phyloP scores from a whole-genome alignment of 2,797 vertebrate genomes.

The Anguilla megastoma region DNA sequence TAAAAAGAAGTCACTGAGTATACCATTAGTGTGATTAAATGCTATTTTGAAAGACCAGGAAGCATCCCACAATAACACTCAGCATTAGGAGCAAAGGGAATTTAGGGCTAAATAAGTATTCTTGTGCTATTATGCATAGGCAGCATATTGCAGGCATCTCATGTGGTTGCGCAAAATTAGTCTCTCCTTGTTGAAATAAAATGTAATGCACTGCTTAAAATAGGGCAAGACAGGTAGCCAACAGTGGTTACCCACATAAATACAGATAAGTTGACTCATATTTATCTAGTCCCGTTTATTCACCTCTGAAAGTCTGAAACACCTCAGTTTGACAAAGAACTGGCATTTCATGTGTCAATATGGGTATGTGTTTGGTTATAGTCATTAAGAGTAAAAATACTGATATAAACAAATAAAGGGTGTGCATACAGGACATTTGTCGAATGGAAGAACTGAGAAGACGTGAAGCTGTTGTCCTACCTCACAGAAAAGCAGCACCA shows the following conservation, averaged over 20 bases:
- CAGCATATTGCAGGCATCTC: not conserved
- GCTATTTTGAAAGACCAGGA: too few species aligned
- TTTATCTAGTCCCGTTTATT: not conserved
- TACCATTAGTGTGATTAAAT: not conserved
- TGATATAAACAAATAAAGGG: not conserved
- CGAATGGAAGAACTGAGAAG: not conserved
- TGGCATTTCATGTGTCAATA: too few species aligned
- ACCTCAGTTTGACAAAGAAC: not conserved
- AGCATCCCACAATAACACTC: not conserved
- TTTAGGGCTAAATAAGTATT: not conserved
- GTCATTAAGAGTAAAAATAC: not conserved
- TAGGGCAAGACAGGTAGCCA: not conserved
- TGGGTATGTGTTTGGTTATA: not conserved
- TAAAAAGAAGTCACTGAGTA: not conserved
- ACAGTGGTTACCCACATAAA: not conserved
- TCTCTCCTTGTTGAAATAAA: not conserved
- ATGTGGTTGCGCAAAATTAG: not conserved
- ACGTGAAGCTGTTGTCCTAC: not conserved
- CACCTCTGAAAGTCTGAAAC: not conserved
- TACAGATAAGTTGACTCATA: not conserved
- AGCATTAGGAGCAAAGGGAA: not conserved
- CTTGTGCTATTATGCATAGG: not conserved
- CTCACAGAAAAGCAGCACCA: not conserved
- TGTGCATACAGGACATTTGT: not conserved
- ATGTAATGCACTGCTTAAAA: not conserved